Percentiles rank a stretch among this genome's conserved stretches.
These are phyloP conservation scores for Gymnogyps californianus DNA, from an alignment of 2,113 vertebrate genomes.

Conservation along the genomic window DNA sequence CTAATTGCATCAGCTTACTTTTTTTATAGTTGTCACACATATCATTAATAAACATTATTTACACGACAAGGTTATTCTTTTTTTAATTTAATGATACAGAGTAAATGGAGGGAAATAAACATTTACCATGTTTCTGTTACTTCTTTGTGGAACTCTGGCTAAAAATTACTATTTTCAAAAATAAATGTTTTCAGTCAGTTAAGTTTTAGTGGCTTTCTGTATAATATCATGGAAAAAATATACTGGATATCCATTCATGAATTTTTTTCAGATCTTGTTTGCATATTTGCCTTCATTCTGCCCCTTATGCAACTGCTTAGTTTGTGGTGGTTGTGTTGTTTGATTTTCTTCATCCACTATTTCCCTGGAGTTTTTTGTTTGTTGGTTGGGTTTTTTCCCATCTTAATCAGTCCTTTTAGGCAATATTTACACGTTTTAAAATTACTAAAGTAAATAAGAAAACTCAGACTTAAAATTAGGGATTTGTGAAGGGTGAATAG, in stretches of 20 bases:
- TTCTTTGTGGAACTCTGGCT: not conserved
- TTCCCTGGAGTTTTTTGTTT: not conserved
- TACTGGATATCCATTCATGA: not conserved
- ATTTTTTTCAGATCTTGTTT: not conserved
- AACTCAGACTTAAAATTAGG: not conserved
- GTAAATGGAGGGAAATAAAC: not conserved
- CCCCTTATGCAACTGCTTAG: not conserved
- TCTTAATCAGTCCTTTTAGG: not conserved
- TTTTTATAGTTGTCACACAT: not conserved
- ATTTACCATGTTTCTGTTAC: not conserved
- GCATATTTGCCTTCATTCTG: not conserved
- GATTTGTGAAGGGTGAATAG: not conserved
- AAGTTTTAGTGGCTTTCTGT: not conserved
- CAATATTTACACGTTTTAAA: not conserved
- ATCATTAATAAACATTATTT: not conserved
- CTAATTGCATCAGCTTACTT: not conserved
- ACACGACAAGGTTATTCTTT: not conserved
- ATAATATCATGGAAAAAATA: not conserved
- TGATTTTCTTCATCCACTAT: not conserved
- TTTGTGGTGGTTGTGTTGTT: not conserved
- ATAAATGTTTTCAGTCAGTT: not conserved
- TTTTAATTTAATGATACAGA: not conserved
- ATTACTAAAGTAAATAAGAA: not conserved
- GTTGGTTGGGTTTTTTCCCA: not conserved
- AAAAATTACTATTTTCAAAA: not conserved